Evolutionary conservation across 2,888 invertebrate genomes (phyloP), one percentile per base, ranked within the genome.

Genomic region (Drosophila koepferae): DNA sequence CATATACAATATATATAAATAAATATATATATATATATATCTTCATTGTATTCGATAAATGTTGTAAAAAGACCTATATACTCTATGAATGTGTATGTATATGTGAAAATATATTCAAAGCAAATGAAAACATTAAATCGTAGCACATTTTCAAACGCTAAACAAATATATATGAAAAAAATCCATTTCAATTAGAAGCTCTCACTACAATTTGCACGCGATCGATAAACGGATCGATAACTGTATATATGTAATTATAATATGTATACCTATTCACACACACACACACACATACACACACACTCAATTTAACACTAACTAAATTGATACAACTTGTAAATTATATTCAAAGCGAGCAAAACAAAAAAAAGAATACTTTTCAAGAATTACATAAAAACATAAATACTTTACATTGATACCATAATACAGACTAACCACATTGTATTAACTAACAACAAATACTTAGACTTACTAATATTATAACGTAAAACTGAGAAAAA

Each of bases 391-490:
- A 54, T 71, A 82, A 59, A 59, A 74, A 66, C 66, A 79, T 71
- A 72, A 73, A 53, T 71, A 82, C 58, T 67, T 72, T 73, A 63
- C 65, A 79, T 71, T 70, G 72, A 74, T 84, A 76, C 62, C 62
- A 71, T 68, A 70, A 65, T 65, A 67, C 49, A 74, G 56, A 69
- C 67, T 81, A 64, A 73, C 68, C 72, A 81, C 81, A 80, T 88
- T 89, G 81, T 85, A 89, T 82, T 85, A 78, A 83, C 89, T 76
- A 63, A 54, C 14, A 38, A 14, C 8, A 14, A 36, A 20, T 72
- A 72, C 82, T 85, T 86, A 86, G 86, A 88, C 79, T 86, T 88
- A 89, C 86, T 80, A 71, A 83, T 74, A 86, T 70, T 90, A 83
- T 82, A 90, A 90, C 71, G 83, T 86, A 79, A 72, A 73, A 77